Conservation (phyloP, 2,888 invertebrate species). For the Temnothorax unifasciatus region DNA sequence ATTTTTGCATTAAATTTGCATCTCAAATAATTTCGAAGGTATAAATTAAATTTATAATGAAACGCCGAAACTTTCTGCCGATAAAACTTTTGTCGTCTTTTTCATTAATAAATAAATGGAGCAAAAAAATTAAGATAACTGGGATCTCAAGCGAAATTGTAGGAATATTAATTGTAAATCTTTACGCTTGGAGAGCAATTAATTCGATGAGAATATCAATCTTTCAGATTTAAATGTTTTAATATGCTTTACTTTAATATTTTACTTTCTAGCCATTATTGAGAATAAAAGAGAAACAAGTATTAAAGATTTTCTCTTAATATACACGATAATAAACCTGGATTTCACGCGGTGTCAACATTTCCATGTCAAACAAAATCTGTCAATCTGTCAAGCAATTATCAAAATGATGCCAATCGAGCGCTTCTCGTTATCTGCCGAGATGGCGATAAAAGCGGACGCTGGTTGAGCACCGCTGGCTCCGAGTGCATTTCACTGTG, state of each 20-base stretch:
- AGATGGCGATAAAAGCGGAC: not conserved
- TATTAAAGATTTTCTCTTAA: not conserved
- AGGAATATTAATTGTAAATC: not conserved
- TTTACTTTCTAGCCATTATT: not conserved
- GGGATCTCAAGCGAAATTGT: not conserved
- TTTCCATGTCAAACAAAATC: not conserved
- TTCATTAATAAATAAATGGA: not conserved
- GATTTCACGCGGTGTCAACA: not conserved
- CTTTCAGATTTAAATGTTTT: not conserved
- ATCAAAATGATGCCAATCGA: not conserved
- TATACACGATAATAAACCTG: not conserved
- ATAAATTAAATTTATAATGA: slow-evolving; percentile 29
- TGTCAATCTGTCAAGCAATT: not conserved
- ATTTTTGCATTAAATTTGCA: slow-evolving; percentile 30
- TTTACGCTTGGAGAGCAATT: not conserved
- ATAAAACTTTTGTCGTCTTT: not conserved
- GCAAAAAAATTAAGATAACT: not conserved
- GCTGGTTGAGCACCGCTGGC: slow-evolving; percentile 61
- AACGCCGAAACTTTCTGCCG: not conserved
- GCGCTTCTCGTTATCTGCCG: not conserved
- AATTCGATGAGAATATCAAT: not conserved
- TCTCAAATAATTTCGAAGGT: slow-evolving; percentile 1
- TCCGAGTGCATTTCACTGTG: slow-evolving; percentile 65
- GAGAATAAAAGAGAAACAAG: not conserved
- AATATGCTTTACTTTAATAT: not conserved